Evolutionary conservation across 2,888 invertebrate species (phyloP), one percentile per base, ranked within the genome.

Genomic region (Drosophila longiperda): DNA sequence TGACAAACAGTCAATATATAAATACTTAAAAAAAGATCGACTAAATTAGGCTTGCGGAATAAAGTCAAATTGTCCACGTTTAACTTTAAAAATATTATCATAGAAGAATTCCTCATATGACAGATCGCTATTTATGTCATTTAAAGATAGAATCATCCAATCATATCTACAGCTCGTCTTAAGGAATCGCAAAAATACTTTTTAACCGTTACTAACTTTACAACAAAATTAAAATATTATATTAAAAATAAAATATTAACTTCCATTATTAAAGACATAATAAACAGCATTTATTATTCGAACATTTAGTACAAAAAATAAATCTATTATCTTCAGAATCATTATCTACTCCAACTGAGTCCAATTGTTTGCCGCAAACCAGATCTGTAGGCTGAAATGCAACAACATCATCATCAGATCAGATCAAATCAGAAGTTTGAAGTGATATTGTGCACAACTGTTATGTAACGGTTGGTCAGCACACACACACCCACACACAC

Each of bases 401-500:
- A 4, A n/a, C 40, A n/a, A 7, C 7, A 6, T 29, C 29, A 29
- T 29, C 29, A 29, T 29, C 29, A 29, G 26, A 26, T 26, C 26
- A 26, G 29, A 2, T 29, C 26, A 26, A 1, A 20, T 45, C 45
- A 45, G 20, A 15, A 45, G 45, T 2, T 45, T 8, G 8, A 33
- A 33, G 12, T 32, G 23, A 49, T 65, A 33, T 65, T 64, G 33
- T 58, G 17, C 29, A 17, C 33, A 48, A 34, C 60, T 57, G 52
- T 49, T 80, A 45, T 65, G 38, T 50, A 71, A 78, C 66, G 50
- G 75, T 65, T 55, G 29, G 26, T 11, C 23, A 9, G n/a, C 36
- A 54, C 17, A 36, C n/a, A 38, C 53, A 32, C n/a, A 23, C 6
- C 8, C 20, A 49, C 17, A 29, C 50, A 26, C 23, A 50, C n/a